These are phyloP conservation scores for Megamerina dolium DNA, from an alignment of 2,888 invertebrate species.

Conservation along the genomic window DNA sequence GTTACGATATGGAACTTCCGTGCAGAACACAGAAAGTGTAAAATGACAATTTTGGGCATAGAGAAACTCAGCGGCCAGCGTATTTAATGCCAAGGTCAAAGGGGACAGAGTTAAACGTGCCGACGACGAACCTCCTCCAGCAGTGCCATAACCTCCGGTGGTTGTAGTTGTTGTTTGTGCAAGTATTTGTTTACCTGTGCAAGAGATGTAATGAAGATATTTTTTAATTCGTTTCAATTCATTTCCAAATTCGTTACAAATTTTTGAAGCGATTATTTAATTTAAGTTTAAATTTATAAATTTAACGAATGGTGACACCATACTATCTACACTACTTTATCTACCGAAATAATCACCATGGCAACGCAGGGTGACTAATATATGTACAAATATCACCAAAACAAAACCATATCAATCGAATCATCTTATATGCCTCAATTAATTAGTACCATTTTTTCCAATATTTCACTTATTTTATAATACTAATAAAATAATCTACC, in stretches of 20 bases:
- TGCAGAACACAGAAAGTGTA: conserved; percentile 45
- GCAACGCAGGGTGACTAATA: no score
- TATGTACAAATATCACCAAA: no score
- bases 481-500: no score
- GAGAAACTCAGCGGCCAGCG: conserved; percentile 47
- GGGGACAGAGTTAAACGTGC: conserved; percentile 36
- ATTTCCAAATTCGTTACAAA: no score
- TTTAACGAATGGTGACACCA: no score
- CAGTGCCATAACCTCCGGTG: conserved; percentile 10
- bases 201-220: background rate
- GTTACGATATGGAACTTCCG: conserved; percentile 44
- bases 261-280: no score
- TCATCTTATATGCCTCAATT: no score
- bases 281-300: no score
- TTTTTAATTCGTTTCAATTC: background rate
- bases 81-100: conserved; percentile 37
- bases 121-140: conserved; percentile 21
- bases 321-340: conserved; percentile 2
- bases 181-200: conserved; percentile 33
- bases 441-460: no score
- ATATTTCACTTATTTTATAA: no score
- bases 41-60: conserved; percentile 46
- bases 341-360: background rate
- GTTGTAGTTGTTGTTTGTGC: conserved; percentile 24
- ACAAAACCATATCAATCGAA: no score